Base-by-base conservation (phyloP, 2,797 vertebrate species). In the Sebastes aleutianus region DNA sequence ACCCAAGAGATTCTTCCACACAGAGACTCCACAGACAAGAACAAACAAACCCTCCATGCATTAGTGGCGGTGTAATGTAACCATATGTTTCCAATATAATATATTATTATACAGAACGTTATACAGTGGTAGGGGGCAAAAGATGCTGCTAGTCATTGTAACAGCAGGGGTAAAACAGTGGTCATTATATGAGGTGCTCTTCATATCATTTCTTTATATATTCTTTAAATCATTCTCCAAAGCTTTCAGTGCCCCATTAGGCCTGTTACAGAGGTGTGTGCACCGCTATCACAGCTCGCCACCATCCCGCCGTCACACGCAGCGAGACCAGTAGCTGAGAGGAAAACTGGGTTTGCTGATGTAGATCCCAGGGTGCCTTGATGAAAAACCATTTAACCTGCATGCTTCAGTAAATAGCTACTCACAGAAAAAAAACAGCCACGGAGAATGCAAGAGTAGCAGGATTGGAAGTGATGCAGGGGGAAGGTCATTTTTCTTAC, bases 351-450 rank as follows among this genome's bases (percentile, higher is more conserved):
- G 83, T 87, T 91, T 94, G 93, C 93, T 94, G 93, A 94, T 93
- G 91, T 91, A 92, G 91, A 94, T 93, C 93, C 93, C 92, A 89
- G 89, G 93, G 91, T 85, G 92, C 87, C 84, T 88, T 91, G 74
- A 91, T 92, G 91, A 94, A 93, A 93, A 94, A 89, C 85, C 93
- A 92, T 94, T 94, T 92, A 92, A 93, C 93, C 93, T 89, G 82
- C 63, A 79, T 56, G 92, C 93, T 80, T 89, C 90, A 81, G 88
- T 93, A 93, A 92, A 93, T 86, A 92, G 89, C 88, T 78, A 82
- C 83, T 87, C 73, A 12, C 20, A 74, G 70, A 79, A 79, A 80
- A 71, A 72, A 86, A 85, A 76, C 61, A 71, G 64, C 76, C 53
- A 70, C 11, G 1, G 72, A 90, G 84, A 92, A 85, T 87, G 91